Conservation (phyloP, 2,888 invertebrate species). For the Caradrina kadenii region DNA sequence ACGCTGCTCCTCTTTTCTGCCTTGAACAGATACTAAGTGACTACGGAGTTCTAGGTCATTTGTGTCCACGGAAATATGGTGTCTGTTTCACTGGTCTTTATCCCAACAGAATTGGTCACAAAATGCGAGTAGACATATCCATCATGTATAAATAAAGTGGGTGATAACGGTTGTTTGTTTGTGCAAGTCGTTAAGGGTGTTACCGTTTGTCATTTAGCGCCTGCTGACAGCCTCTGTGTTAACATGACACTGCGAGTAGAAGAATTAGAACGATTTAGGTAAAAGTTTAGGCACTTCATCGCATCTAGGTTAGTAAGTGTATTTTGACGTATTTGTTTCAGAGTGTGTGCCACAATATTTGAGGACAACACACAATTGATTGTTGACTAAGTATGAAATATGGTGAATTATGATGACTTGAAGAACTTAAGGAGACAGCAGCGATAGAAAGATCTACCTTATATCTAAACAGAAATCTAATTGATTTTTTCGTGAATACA, state of each 20-base stretch:
- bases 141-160: slow-evolving; percentile 82
- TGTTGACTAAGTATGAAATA: background rate
- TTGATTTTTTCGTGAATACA: no score
- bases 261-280: slow-evolving; percentile 45
- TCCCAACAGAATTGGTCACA: slow-evolving; percentile 60
- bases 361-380: no score
- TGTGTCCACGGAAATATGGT: slow-evolving; percentile 31
- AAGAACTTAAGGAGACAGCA: background rate
- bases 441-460: no score
- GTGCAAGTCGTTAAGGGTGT: slow-evolving; percentile 80
- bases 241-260: slow-evolving; percentile 61
- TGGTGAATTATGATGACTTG: background rate
- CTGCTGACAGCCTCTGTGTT: slow-evolving; percentile 63
- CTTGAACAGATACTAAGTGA: slow-evolving; percentile 6
- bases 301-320: slow-evolving; percentile 21
- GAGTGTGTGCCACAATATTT: background rate
- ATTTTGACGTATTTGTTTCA: slow-evolving; percentile 19
- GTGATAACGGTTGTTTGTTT: slow-evolving; percentile 85
- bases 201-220: slow-evolving; percentile 85
- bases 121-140: slow-evolving; percentile 76
- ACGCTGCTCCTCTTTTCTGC: background rate
- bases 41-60: slow-evolving; percentile 55
- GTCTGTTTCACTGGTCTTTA: slow-evolving; percentile 50
- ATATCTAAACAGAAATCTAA: no score
- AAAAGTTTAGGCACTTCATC: slow-evolving; percentile 26